A percentile compares a stretch with the other conserved stretches of the same genome.
phyloP scores from a whole-genome alignment of 2,797 vertebrate species.

The Scarus forsteni region DNA sequence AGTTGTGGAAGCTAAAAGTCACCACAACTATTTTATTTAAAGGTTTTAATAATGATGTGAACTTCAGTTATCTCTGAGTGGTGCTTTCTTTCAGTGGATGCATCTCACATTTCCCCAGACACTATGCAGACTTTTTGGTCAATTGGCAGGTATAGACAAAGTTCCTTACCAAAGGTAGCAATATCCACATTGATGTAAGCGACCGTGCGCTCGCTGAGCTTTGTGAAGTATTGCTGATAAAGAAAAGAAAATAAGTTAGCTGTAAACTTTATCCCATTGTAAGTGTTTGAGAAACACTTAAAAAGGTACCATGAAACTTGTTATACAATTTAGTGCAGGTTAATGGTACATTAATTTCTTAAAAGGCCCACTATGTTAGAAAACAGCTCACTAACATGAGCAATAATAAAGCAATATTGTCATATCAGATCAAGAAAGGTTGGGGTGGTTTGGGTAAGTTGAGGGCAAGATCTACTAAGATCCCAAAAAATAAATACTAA shows the following conservation, averaged over 20 bases:
- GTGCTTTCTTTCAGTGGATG: not conserved
- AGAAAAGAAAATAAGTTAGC: not conserved
- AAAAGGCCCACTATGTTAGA: too few species aligned
- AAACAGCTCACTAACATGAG: too few species aligned
- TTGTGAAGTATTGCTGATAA: slow-evolving; percentile 87
- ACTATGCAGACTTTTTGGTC: not conserved
- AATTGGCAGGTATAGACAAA: not conserved
- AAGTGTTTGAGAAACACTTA: not conserved
- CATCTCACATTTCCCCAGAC: not conserved
- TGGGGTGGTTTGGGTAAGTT: too few species aligned
- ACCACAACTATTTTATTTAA: too few species aligned
- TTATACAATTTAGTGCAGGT: not conserved
- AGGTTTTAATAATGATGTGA: not conserved
- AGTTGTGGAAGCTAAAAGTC: too few species aligned
- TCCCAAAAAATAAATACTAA: too few species aligned
- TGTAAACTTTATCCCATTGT: not conserved
- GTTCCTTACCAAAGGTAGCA: slow-evolving; percentile 87
- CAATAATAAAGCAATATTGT: too few species aligned
- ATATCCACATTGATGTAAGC: slow-evolving; percentile 94
- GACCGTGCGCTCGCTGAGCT: slow-evolving; percentile 87
- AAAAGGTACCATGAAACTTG: not conserved
- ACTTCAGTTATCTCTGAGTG: not conserved
- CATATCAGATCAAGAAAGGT: too few species aligned
- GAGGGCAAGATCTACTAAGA: too few species aligned
- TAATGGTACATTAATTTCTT: too few species aligned